phyloP scores from a whole-genome alignment of 2,797 vertebrate species.

The Coendou prehensilis region DNA sequence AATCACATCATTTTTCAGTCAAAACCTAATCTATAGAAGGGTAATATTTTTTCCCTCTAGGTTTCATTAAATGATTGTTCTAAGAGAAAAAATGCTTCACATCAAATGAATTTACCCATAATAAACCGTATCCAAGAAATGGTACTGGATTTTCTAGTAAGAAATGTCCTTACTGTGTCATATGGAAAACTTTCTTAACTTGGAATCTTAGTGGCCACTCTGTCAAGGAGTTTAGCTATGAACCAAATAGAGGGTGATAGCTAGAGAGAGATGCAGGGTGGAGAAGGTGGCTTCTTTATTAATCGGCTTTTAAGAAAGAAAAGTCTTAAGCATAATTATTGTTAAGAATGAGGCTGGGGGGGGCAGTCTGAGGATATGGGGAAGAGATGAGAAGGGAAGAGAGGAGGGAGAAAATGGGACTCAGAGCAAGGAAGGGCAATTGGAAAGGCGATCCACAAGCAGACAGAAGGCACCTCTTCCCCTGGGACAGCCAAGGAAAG shows the following conservation, averaged over 20 bases:
- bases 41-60: background rate
- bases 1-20: background rate
- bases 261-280: background rate
- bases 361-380: background rate
- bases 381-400: background rate
- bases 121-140: background rate
- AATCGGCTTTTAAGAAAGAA: background rate
- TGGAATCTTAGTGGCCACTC: background rate
- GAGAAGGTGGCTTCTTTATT: background rate
- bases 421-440: background rate
- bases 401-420: background rate
- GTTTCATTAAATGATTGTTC: conserved; percentile 7
- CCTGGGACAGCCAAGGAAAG: background rate
- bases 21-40: background rate
- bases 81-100: conserved; percentile 43
- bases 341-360: background rate
- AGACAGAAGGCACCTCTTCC: background rate
- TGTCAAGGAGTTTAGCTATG: background rate
- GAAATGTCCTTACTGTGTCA: background rate
- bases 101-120: conserved; percentile 1
- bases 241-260: background rate
- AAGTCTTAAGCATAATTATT: background rate
- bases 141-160: no score
- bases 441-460: background rate
- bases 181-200: background rate